These are phyloP conservation scores for Salvelinus alpinus DNA, from an alignment of 2,113 vertebrate species.

Conservation along the genomic window DNA sequence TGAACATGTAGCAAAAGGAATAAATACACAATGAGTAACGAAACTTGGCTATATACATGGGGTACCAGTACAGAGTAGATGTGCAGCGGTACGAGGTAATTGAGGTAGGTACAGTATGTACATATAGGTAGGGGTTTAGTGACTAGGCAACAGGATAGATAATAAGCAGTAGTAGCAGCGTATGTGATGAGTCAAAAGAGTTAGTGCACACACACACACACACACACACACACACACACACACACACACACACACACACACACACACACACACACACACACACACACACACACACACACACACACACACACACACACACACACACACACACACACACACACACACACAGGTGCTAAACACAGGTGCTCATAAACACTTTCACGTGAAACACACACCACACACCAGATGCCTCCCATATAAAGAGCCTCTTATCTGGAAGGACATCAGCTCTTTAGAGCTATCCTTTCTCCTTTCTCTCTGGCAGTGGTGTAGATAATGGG, in stretches of 20 bases:
- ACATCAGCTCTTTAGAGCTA: not conserved
- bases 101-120: no score
- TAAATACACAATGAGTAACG: no score
- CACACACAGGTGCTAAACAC: not conserved
- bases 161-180: no score
- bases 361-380: not conserved
- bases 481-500: not conserved
- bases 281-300: not conserved
- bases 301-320: no score
- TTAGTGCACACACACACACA: no score
- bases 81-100: not conserved
- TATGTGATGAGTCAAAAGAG: no score
- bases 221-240: not conserved
- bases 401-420: not conserved
- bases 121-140: no score
- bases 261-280: not conserved
- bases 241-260: not conserved
- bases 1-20: no score
- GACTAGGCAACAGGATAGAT: no score
- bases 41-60: no score
- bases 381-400: not conserved
- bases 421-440: conserved; percentile 1
- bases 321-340: not conserved
- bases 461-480: not conserved
- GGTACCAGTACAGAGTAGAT: no score